Evolutionary conservation across 2,888 invertebrate species (phyloP), one percentile per base, ranked within the genome.

Genomic region (Cephus nigrinus): DNA sequence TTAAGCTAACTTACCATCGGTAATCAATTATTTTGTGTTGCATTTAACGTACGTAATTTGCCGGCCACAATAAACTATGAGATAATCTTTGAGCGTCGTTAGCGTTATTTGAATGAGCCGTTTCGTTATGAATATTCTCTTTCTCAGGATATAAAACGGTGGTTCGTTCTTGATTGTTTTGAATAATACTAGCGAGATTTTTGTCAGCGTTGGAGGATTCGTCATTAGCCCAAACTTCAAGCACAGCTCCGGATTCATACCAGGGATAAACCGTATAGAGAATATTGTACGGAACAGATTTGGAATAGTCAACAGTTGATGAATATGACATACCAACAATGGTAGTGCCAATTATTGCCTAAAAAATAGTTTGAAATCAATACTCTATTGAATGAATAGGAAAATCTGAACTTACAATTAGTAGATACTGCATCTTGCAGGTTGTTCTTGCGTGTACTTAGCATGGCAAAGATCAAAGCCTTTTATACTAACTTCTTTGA

Each of bases 231-330:
- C 82, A 80, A 74, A 84, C 73, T 76, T 82, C 78, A 11, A 84
- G 74, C 11, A 84, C 76, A 69, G 81, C 78, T 75, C 85, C 84
- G 69, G 84, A 80, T 78, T 85, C 82, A 69, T 83, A 85, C 80
- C 82, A 83, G 30, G 85, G 86, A 55, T 83, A 81, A 3, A 86
- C 73, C 0, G 83, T 79, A 74, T 86, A 86, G 75, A 85, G 79
- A 77, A 85, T 76, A 36, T 82, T 78, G 76, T 80, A 84, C 4
- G 85, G 84, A 30, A 76, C 69, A 55, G 84, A 76, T 12, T 80
- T 80, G n/a, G 84, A 76, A 74, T 78, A 78, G 5, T 82, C 82
- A 31, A 79, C 79, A 75, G 68, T 80, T 32, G 79, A 76, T 75
- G 79, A 79, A 40, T 80, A 79, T 32, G 76, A 55, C 73, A 79